Evolutionary conservation across 1,140 invertebrate species (phyloP), one percentile per base, ranked within the genome.

Genomic region (Trichomalopsis sarcophagae): DNA sequence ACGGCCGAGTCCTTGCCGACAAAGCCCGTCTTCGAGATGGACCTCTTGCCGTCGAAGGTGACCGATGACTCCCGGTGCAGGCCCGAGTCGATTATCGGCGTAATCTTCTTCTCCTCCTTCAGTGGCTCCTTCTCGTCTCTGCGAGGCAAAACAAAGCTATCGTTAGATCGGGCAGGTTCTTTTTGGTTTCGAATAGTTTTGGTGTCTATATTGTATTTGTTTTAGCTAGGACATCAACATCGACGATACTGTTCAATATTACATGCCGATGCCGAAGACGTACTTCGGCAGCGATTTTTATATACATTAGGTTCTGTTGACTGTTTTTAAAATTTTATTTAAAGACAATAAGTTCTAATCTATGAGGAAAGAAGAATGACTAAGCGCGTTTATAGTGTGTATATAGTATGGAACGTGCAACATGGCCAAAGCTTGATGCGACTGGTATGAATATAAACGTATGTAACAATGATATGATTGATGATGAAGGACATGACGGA

Each of bases 1-100:
- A 97, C 97, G 77, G 96, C 96, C 17, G 97, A 97, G 89, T 97
- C 96, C 93, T 97, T 97, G 86, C 96, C 97, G 87, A 97, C 96
- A 87, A 97, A 97, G 71, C 96, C 96, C 44, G 96, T 96, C 89
- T 96, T 96, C 30, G 96, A 96, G 88, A 97, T 95, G 21, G 96
- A 96, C 87, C 96, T 95, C 88, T 96, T 95, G 10, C 96, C 96
- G 87, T 97, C 96, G 89, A 96, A 97, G 88, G 97, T 96, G 7
- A 97, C 95, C 30, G 96, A 96, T 68, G 96, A 96, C 87, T 96
- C 96, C 81, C 96, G 95, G 86, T 96, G 96, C 85, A 96, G 93
- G 23, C 94, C 94, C 84, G 95, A 95, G 87, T 95, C 94, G 82
- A 95, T 94, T 82, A 94, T 94, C 50, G 94, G 94, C 47, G 95